phyloP scores from a whole-genome alignment of 2,888 invertebrate genomes.

The Parnassius smintheus region DNA sequence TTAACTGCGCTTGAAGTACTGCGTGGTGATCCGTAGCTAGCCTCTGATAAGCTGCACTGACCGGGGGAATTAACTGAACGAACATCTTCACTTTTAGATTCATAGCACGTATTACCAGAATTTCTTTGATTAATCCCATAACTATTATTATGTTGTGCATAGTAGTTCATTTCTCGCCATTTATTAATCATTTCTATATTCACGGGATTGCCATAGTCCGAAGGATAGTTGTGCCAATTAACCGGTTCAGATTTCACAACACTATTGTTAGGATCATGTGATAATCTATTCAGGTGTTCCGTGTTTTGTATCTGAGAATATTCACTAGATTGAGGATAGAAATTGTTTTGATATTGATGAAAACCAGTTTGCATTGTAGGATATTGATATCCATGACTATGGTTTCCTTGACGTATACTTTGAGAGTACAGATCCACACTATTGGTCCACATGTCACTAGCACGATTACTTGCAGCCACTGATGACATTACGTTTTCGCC shows the following conservation, averaged over 20 bases:
- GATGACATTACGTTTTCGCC: conserved; percentile 52
- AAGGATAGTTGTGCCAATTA: conserved; percentile 57
- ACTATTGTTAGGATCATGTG: conserved; percentile 41
- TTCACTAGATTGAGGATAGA: conserved; percentile 52
- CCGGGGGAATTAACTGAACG: conserved; percentile 62
- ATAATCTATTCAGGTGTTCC: conserved; percentile 49
- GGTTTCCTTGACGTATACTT: conserved; percentile 54
- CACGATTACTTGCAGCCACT: conserved; percentile 60
- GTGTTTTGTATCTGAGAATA: conserved; percentile 47
- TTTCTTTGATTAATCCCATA: conserved; percentile 52
- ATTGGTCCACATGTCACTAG: conserved; percentile 72
- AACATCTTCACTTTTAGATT: conserved; percentile 50
- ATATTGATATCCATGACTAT: conserved; percentile 54
- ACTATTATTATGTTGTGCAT: conserved; percentile 53
- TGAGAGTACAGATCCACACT: conserved; percentile 55
- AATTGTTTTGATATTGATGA: conserved; percentile 57
- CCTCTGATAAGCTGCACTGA: conserved; percentile 60
- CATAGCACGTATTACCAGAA: conserved; percentile 41
- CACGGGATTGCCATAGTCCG: conserved; percentile 45
- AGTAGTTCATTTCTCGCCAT: conserved; percentile 65
- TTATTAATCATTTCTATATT: conserved; percentile 60
- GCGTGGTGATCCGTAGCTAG: conserved; percentile 66
- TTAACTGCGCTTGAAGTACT: conserved; percentile 56
- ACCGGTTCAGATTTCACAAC: conserved; percentile 61
- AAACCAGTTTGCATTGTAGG: conserved; percentile 46